Conservation (phyloP, 2,888 invertebrate species). For the Agrotis ipsilon region DNA sequence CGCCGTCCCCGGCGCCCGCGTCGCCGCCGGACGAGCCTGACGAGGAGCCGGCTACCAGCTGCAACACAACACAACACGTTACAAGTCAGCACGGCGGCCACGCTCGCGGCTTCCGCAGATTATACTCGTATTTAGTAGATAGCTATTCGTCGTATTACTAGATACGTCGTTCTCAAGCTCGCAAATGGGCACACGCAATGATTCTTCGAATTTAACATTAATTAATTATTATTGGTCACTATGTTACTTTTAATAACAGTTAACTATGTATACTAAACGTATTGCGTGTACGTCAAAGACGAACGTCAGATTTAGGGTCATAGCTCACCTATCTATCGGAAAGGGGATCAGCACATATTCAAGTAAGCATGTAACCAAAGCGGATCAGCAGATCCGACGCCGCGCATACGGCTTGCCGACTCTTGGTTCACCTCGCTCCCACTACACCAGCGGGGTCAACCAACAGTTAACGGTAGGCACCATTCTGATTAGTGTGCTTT, state of each 20-base stretch:
- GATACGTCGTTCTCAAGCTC: neutral
- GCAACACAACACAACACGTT: conserved; percentile 69
- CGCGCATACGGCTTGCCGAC: too few species aligned
- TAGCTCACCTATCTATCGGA: too few species aligned
- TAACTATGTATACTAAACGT: too few species aligned
- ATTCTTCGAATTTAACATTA: conserved; percentile 1
- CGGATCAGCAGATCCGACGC: too few species aligned
- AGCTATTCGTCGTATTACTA: neutral
- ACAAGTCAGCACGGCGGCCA: neutral
- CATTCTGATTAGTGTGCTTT: too few species aligned
- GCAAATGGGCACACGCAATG: neutral
- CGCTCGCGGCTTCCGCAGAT: conserved; percentile 6
- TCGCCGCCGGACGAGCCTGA: conserved; percentile 90
- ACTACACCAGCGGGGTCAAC: too few species aligned
- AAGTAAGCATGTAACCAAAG: too few species aligned
- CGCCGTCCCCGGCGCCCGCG: conserved; percentile 87
- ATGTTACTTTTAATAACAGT: neutral
- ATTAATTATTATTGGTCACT: neutral
- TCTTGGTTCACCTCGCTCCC: too few species aligned
- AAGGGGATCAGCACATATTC: too few species aligned
- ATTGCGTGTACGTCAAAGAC: too few species aligned
- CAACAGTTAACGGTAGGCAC: too few species aligned
- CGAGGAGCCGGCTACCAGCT: conserved; percentile 95
- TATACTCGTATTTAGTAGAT: neutral
- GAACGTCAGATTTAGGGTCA: too few species aligned